A percentile compares a stretch with the other conserved stretches of the same genome.
These are phyloP conservation scores for Oryzias woworae DNA, from an alignment of 2,113 vertebrate genomes.

Conservation along the genomic window DNA sequence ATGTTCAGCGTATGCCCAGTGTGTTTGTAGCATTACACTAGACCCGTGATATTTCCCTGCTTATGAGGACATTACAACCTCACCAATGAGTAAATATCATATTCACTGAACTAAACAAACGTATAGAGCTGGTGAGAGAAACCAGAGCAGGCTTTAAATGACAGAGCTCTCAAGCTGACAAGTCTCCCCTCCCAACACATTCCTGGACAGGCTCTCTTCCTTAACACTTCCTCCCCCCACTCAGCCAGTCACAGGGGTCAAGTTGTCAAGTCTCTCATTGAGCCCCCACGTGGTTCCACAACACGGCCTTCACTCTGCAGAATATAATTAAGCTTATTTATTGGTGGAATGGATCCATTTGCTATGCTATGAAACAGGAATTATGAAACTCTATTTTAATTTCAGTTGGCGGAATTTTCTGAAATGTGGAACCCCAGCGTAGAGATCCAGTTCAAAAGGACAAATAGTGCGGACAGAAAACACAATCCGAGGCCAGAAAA, in stretches of 20 bases:
- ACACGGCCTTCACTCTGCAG: slow-evolving; percentile 63
- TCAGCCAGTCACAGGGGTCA: slow-evolving; percentile 64
- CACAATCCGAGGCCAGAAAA: slow-evolving; percentile 10
- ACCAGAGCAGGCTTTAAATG: slow-evolving; percentile 15
- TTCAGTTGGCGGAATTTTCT: slow-evolving; percentile 39
- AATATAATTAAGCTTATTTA: slow-evolving; percentile 55
- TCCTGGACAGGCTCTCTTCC: slow-evolving; percentile 81
- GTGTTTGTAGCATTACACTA: too few relatives aligned
- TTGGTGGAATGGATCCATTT: slow-evolving; percentile 50
- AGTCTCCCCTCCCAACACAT: slow-evolving; percentile 69
- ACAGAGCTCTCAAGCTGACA: slow-evolving; percentile 39
- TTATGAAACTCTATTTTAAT: slow-evolving; percentile 40
- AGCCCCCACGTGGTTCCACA: slow-evolving; percentile 49
- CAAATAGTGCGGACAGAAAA: slow-evolving; percentile 4
- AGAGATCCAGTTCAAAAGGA: not conserved
- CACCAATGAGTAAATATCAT: too few relatives aligned
- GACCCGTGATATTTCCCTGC: too few relatives aligned
- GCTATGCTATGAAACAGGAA: slow-evolving; percentile 31
- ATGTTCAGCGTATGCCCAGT: too few relatives aligned
- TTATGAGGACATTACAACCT: too few relatives aligned
- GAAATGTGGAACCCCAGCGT: slow-evolving; percentile 13
- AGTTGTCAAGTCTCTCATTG: slow-evolving; percentile 72
- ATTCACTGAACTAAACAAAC: too few relatives aligned
- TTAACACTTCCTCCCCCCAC: slow-evolving; percentile 69
- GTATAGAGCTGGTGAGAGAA: too few relatives aligned